A percentile compares a stretch with the other conserved stretches of the same genome.
Conservation (phyloP, 2,888 invertebrate species). For the Ectemnius lituratus region DNA sequence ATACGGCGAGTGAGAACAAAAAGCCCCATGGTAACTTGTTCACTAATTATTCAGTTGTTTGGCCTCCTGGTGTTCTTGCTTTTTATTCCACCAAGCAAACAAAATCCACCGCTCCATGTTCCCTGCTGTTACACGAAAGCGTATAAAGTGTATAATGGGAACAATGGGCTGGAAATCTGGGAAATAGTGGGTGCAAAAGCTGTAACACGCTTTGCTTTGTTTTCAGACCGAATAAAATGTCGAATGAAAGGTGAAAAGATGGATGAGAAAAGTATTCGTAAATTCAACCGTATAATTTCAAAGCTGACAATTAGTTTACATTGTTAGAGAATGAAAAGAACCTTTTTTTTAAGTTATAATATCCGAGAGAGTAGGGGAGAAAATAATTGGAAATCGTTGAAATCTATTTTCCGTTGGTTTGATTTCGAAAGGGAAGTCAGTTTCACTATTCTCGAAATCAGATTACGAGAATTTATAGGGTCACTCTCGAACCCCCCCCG, state of each 20-base stretch:
- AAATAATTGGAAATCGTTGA: conserved; percentile 47
- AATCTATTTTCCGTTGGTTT: conserved; percentile 61
- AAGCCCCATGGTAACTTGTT: conserved; percentile 7
- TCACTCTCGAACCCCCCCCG: conserved; percentile 55
- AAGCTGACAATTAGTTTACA: background rate
- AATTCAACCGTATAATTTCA: background rate
- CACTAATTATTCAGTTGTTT: conserved; percentile 3
- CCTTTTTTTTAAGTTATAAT: too few species aligned
- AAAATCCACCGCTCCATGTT: background rate
- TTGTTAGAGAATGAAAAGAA: too few species aligned
- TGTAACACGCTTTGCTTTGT: too few species aligned
- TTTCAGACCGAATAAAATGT: too few species aligned
- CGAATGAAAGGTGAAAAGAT: too few species aligned
- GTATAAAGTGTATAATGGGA: background rate
- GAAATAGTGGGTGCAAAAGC: background rate
- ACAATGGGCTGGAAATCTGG: background rate
- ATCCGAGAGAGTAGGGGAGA: conserved; percentile 3
- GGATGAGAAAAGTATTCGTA: background rate
- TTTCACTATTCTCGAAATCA: conserved; percentile 66
- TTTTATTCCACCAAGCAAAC: background rate
- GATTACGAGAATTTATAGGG: conserved; percentile 71
- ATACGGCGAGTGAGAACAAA: background rate
- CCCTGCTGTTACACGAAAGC: background rate
- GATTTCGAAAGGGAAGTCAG: conserved; percentile 56
- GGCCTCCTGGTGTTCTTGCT: background rate